Evolutionary conservation across 2,113 vertebrate species (phyloP), one percentile per base, ranked within the genome.

Genomic region (Chaetodon auriga): DNA sequence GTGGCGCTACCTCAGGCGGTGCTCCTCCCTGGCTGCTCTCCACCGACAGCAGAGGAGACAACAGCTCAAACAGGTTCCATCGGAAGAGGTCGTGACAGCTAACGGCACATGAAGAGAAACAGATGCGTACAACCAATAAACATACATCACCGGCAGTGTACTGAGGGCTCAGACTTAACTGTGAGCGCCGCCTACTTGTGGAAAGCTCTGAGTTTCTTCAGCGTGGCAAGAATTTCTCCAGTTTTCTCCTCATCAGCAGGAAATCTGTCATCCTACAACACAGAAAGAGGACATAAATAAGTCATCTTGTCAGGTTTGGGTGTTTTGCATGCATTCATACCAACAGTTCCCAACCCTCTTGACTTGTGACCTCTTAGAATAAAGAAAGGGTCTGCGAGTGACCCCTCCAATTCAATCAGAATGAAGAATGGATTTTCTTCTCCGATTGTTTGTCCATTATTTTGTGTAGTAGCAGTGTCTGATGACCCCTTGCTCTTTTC

Each of bases 11-110:
- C 96, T 96, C 87, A 16, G 87, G 73, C 10, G 96, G 93, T 3
- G 96, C 86, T 62, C 75, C 87, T 30, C 89, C 90, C 25, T 85
- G 90, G 45, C 92, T 83, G 16, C 25, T 65, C 84, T 96, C 94
- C 66, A 87, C 94, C 7, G 89, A 72, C 75, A 98, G 91, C 12
- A 97, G 88, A 75, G 88, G 94, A 74, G 87, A 95, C 71, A 94
- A 93, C 86, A 95, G 94, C 53, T 96, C 95, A 78, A 94, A 95
- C 15, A 96, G 83, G 70, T 94, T 93, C 97, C 97, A 97, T 23
- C 72, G 87, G 19, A 93, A 93, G 75, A 97, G 95, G 90, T 98
- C 95, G 71, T 97, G 97, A 66, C 96, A 96, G 91, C 97, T 98
- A 43, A 15, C 21, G 41, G 73, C 78, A 87, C 78, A 78, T 7